Evolutionary conservation across 1,140 invertebrate species (phyloP).

Genomic region (Chelonus insularis): DNA sequence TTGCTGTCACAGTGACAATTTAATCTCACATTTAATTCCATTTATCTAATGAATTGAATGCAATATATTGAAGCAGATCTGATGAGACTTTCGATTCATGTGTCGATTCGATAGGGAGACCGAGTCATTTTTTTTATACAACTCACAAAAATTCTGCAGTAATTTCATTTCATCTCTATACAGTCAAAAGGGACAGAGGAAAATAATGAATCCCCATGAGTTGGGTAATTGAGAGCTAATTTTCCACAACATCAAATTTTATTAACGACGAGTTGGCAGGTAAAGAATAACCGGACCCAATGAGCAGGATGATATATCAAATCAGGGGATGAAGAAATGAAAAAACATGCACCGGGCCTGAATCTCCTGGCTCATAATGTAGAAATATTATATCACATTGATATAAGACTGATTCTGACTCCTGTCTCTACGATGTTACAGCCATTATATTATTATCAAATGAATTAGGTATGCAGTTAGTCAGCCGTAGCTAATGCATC

Average conservation of each 20-base stretch:
- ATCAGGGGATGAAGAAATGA: too few relatives aligned
- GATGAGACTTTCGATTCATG: background rate
- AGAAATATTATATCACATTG: too few relatives aligned
- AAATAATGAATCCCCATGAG: conserved; percentile 17
- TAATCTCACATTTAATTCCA: conserved; percentile 7
- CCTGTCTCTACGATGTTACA: conserved; percentile 17
- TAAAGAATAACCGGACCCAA: conserved; percentile 28
- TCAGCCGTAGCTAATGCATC: conserved; percentile 50
- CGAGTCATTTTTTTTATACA: background rate
- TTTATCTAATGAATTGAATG: background rate
- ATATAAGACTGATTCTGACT: conserved; percentile 27
- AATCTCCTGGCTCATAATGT: too few relatives aligned
- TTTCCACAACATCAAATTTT: conserved; percentile 55
- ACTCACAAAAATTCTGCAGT: background rate
- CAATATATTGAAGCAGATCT: background rate
- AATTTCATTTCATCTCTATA: too few relatives aligned
- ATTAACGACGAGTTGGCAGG: conserved; percentile 44
- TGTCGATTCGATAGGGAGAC: background rate
- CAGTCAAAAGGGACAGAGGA: background rate
- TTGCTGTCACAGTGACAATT: too few relatives aligned
- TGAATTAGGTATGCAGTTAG: conserved; percentile 52
- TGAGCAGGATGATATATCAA: too few relatives aligned
- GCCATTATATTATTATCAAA: conserved; percentile 37
- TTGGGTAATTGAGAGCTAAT: conserved; percentile 55
- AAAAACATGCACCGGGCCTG: conserved; percentile 25